phyloP scores from a whole-genome alignment of 2,113 vertebrate species.

The Crypturellus undulatus region DNA sequence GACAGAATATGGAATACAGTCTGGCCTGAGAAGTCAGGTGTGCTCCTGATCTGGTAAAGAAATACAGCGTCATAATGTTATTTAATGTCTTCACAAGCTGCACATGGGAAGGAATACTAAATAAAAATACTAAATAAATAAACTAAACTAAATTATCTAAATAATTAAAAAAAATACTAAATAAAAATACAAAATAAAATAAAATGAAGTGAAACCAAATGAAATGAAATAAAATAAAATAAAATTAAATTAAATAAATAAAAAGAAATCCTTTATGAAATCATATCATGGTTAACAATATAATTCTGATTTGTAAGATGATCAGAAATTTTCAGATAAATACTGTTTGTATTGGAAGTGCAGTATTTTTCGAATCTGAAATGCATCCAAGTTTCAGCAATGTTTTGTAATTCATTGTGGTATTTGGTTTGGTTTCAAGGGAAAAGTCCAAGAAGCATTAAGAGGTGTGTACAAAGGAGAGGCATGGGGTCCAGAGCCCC shows the following conservation, averaged over 20 bases:
- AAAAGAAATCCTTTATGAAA: neutral
- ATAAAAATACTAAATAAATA: too few relatives aligned
- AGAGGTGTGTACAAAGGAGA: neutral
- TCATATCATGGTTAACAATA: neutral
- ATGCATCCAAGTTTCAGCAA: neutral
- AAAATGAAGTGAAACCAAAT: too few relatives aligned
- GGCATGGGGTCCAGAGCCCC: neutral
- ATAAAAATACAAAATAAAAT: too few relatives aligned
- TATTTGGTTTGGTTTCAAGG: neutral
- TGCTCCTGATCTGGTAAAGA: neutral
- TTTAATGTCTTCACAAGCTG: neutral
- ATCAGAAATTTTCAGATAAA: neutral
- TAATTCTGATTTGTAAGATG: neutral
- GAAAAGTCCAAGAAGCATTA: neutral
- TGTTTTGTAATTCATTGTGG: neutral
- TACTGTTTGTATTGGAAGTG: neutral
- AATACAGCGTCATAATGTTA: neutral
- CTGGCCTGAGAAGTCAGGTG: neutral
- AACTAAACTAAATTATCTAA: too few relatives aligned
- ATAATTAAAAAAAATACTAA: neutral
- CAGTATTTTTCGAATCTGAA: neutral
- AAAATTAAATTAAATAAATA: neutral
- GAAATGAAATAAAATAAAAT: too few relatives aligned
- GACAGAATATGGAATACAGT: neutral
- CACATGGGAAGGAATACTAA: neutral